Evolutionary conservation across 2,797 vertebrate genomes (phyloP), one percentile per base, ranked within the genome.

Genomic region (Aphelocoma californica): DNA sequence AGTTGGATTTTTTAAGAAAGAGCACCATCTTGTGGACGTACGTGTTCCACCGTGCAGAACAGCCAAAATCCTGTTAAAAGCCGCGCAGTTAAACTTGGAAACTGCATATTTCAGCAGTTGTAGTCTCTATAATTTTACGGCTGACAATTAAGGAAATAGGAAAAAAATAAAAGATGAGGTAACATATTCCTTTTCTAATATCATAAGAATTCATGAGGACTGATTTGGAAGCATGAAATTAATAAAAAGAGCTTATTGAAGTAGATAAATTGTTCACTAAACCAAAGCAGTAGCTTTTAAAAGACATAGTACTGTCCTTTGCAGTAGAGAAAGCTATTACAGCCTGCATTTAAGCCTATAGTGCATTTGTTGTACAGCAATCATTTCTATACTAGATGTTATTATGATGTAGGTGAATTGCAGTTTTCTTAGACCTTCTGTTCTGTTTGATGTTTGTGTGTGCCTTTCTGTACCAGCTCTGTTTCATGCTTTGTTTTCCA

Each of bases 1-100:
- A 78, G 31, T 47, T 36, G 13, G 47, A 84, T 97, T 97, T 97
- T 94, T 97, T 75, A 95, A 70, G 93, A 65, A 92, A 84, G 88
- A 96, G 95, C 97, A 77, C 98, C 98, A 97, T 90, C 97, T 97
- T 86, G 97, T 98, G 98, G 98, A 64, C 16, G 1, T n/a, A 58
- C 1, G 0, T 47, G 57, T 60, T 71, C 31, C 21, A 8, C 47
- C 14, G n/a, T 47, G 40, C 74, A 20, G 67, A 64, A 2, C 38
- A 38, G 24, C 36, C 57, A 42, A 72, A 58, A 42, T 9, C 15
- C 12, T 17, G 4, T 3, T 31, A 60, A 36, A 66, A 54, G 47
- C 25, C 0, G 0, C 3, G 2, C 21, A 9, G 25, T 34, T 69
- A 32, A 29, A 48, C 14, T 38, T 28, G 11, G 14, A 11, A 20